These are phyloP conservation scores for Porites lobata DNA, from an alignment of 92 coral and sea anemone genomes.

Conservation along the genomic window DNA sequence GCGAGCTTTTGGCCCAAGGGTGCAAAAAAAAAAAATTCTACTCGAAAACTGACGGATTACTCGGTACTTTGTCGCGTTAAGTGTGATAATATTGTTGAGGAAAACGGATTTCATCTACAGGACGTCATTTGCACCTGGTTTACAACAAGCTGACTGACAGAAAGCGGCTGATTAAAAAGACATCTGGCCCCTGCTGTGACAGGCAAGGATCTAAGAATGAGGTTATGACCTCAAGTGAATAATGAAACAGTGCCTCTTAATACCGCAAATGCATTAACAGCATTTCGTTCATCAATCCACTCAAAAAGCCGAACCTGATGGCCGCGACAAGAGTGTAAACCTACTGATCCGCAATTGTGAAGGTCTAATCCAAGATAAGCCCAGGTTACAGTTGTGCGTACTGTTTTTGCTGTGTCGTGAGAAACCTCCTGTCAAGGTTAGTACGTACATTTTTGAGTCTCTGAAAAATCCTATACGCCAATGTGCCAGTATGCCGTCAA, in stretches of 20 bases:
- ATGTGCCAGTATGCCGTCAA: slow-evolving; percentile 49
- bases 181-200: slow-evolving; percentile 59
- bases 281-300: slow-evolving; percentile 68
- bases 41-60: slow-evolving; percentile 46
- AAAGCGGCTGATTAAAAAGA: slow-evolving; percentile 44
- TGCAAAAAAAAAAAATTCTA: slow-evolving; percentile 1
- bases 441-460: not conserved
- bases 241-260: slow-evolving; percentile 14
- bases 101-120: slow-evolving; percentile 79
- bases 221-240: slow-evolving; percentile 40
- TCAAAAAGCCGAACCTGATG: slow-evolving; percentile 54
- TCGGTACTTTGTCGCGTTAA: slow-evolving; percentile 56
- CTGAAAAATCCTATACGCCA: slow-evolving; percentile 36
- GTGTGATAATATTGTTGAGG: slow-evolving; percentile 77
- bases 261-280: slow-evolving; percentile 45
- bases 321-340: slow-evolving; percentile 2
- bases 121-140: slow-evolving; percentile 78
- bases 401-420: not conserved
- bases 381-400: not conserved
- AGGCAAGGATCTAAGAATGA: slow-evolving; percentile 16
- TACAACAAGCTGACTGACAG: slow-evolving; percentile 74
- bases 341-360: slow-evolving; percentile 16
- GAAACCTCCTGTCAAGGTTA: not conserved
- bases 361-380: slow-evolving; percentile 40
- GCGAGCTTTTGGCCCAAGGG: not conserved